Percentiles rank a stretch among this genome's conserved stretches.
phyloP scores from a whole-genome alignment of 2,888 invertebrate species.

The Tenthredo livida region DNA sequence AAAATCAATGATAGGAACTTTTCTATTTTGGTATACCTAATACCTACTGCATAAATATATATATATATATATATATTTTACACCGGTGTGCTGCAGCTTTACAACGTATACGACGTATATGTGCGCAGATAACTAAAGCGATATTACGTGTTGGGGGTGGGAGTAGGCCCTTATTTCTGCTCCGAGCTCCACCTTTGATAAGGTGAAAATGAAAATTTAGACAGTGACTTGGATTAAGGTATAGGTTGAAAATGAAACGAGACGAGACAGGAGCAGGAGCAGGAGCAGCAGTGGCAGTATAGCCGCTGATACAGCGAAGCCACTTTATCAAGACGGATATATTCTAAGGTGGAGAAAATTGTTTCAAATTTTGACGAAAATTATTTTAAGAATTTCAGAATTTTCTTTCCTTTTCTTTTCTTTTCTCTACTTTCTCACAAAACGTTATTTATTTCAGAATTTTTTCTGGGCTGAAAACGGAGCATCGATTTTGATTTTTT shows the following conservation, averaged over 20 bases:
- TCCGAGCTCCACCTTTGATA: background rate
- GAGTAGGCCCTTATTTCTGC: background rate
- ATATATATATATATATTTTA: too few species aligned
- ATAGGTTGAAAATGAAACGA: background rate
- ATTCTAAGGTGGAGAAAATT: background rate
- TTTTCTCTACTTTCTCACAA: background rate
- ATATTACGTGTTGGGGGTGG: background rate
- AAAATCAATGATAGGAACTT: too few species aligned
- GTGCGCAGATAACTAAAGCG: background rate
- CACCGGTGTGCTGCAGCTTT: too few species aligned
- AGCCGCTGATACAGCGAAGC: background rate
- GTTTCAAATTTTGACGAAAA: background rate
- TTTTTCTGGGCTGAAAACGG: too few species aligned
- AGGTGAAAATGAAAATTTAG: constrained; percentile 45
- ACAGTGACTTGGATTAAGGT: constrained; percentile 27
- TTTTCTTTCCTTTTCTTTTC: background rate
- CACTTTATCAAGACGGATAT: constrained; percentile 2
- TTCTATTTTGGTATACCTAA: too few species aligned
- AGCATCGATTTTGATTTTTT: too few species aligned
- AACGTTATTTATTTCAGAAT: too few species aligned
- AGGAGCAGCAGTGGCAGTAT: background rate
- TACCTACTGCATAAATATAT: too few species aligned
- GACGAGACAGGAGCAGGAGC: constrained; percentile 20
- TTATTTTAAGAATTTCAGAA: background rate
- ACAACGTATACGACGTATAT: background rate